Conservation (phyloP, 2,113 vertebrate species). For the Sclerurus mexicanus region DNA sequence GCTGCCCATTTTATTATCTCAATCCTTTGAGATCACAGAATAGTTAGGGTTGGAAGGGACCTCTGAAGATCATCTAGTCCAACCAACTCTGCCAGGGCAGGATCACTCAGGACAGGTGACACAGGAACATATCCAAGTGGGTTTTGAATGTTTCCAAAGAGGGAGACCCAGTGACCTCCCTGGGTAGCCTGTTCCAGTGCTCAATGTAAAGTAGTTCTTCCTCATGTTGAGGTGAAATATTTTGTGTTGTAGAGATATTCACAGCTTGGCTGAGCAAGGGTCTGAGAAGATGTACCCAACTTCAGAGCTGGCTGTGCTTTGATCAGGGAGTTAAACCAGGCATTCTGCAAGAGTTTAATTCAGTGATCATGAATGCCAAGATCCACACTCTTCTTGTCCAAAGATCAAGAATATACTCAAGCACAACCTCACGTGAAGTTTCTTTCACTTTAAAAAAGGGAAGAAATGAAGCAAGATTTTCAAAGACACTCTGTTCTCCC, state of each 20-base stretch:
- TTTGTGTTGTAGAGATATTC: background rate
- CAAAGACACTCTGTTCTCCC: background rate
- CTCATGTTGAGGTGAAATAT: background rate
- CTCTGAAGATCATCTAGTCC: background rate
- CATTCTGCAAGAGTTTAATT: background rate
- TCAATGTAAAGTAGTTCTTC: background rate
- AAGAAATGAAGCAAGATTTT: background rate
- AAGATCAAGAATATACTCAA: background rate
- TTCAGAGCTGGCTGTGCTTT: background rate
- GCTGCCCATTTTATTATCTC: background rate
- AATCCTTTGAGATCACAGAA: background rate
- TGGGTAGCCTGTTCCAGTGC: background rate
- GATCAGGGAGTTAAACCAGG: background rate
- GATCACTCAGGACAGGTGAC: background rate
- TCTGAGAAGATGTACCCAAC: background rate
- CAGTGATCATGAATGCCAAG: background rate
- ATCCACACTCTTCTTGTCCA: background rate
- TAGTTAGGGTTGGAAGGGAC: background rate
- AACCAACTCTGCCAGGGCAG: background rate
- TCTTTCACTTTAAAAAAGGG: background rate
- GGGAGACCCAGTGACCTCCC: background rate
- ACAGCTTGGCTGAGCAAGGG: background rate
- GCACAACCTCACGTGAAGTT: background rate
- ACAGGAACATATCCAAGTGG: background rate
- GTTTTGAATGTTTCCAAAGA: background rate